A percentile compares a stretch with the other conserved stretches of the same genome.
These are phyloP conservation scores for Drosophila monieri DNA, from an alignment of 2,888 invertebrate genomes.

Conservation along the genomic window DNA sequence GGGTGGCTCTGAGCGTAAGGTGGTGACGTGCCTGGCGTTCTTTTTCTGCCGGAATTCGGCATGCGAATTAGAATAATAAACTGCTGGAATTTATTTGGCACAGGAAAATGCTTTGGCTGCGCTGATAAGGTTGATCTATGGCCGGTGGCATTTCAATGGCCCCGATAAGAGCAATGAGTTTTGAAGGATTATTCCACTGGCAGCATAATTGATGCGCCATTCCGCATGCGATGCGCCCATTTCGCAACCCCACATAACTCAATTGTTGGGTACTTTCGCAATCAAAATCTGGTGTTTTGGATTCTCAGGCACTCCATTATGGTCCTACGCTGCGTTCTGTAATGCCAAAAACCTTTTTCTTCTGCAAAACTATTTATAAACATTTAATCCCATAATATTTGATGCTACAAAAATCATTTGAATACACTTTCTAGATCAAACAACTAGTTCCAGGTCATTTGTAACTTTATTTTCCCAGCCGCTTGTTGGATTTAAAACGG, in stretches of 20 bases:
- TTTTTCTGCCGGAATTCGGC: conserved; percentile 48
- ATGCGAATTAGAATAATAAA: conserved; percentile 77
- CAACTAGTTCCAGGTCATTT: not conserved
- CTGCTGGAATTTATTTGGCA: conserved; percentile 73
- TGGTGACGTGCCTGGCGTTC: conserved; percentile 40
- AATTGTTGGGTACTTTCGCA: conserved; percentile 49
- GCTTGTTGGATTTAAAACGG: not conserved
- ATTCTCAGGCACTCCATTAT: conserved; percentile 34
- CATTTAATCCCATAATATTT: not conserved
- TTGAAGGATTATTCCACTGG: conserved; percentile 54
- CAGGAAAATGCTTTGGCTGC: conserved; percentile 71
- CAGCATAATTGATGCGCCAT: conserved; percentile 41
- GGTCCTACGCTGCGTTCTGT: not conserved
- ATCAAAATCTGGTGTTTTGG: conserved; percentile 17
- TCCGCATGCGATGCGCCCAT: conserved; percentile 49
- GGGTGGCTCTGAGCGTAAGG: conserved; percentile 3
- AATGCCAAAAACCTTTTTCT: not conserved
- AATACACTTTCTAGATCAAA: not conserved
- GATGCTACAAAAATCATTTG: not conserved
- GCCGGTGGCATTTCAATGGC: conserved; percentile 55
- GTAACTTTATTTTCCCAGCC: not conserved
- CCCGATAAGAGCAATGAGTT: conserved; percentile 62
- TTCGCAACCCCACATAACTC: conserved; percentile 57
- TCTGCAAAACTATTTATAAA: not conserved
- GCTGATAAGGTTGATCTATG: conserved; percentile 78